phyloP scores from a whole-genome alignment of 2,888 invertebrate genomes.

The Frankliniella fusca region DNA sequence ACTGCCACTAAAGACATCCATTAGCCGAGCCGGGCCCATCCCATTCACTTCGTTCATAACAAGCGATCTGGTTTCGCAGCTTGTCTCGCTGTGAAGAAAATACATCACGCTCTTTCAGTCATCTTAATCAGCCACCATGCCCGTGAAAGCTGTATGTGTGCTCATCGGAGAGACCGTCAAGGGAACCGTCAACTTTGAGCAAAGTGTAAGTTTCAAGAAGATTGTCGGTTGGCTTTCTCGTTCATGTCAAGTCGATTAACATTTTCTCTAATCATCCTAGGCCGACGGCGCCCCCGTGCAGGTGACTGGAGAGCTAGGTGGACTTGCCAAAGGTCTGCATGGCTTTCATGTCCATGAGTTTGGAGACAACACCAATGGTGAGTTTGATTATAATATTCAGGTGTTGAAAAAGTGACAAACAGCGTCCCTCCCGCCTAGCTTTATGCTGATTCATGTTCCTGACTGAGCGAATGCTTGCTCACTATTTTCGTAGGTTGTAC shows the following conservation, averaged over 20 bases:
- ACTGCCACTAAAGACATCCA: background rate
- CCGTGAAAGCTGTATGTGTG: conserved; percentile 77
- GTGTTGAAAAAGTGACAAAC: background rate
- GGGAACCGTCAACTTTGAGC: conserved; percentile 77
- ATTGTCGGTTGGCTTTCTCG: conserved; percentile 28
- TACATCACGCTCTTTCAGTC: background rate
- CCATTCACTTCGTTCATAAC: background rate
- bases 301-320: conserved; percentile 76
- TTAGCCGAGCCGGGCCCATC: background rate
- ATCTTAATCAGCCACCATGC: conserved; percentile 44
- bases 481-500: conserved; percentile 60
- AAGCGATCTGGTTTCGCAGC: background rate
- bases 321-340: conserved; percentile 71
- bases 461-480: background rate
- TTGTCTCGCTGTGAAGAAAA: background rate
- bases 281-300: conserved; percentile 62
- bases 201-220: conserved; percentile 55
- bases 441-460: background rate
- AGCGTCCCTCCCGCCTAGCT: background rate
- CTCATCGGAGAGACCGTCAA: conserved; percentile 73
- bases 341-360: conserved; percentile 96
- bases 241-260: conserved; percentile 27
- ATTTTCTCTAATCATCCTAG: conserved; percentile 46
- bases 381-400: background rate
- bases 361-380: conserved; percentile 86